phyloP scores from a whole-genome alignment of 2,888 invertebrate genomes.

The Drosophila hamatofila region DNA sequence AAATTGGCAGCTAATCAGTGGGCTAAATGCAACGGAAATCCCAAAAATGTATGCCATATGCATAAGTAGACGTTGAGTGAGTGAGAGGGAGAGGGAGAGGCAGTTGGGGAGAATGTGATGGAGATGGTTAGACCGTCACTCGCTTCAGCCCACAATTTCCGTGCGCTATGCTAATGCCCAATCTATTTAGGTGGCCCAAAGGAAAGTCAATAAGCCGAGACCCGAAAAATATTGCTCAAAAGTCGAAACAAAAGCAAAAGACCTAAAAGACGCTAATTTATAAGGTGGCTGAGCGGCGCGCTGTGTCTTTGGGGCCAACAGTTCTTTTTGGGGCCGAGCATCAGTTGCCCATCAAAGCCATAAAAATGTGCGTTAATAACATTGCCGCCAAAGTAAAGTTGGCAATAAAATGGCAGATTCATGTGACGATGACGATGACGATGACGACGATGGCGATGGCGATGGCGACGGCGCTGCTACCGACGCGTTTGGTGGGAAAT shows the following conservation, averaged over 20 bases:
- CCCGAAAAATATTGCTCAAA: constrained; percentile 3
- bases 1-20: constrained; percentile 75
- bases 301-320: constrained; percentile 12
- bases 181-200: constrained; percentile 57
- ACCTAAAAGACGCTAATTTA: constrained; percentile 49
- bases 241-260: background rate
- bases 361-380: constrained; percentile 82
- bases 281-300: constrained; percentile 49
- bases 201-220: constrained; percentile 53
- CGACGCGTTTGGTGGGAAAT: constrained; percentile 70
- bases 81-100: background rate
- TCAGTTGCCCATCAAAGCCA: constrained; percentile 61
- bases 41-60: constrained; percentile 46
- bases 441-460: constrained; percentile 58
- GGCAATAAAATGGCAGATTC: constrained; percentile 82
- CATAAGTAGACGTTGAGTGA: constrained; percentile 16
- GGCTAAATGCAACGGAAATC: constrained; percentile 74
- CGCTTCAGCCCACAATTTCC: constrained; percentile 67
- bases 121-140: too few species aligned
- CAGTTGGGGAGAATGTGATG: background rate
- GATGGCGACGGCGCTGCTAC: constrained; percentile 58
- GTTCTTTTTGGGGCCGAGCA: constrained; percentile 32
- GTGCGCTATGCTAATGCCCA: constrained; percentile 67
- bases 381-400: constrained; percentile 80
- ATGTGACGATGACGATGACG: constrained; percentile 67